Conservation (phyloP, 2,888 invertebrate species). For the Apantesis nais region DNA sequence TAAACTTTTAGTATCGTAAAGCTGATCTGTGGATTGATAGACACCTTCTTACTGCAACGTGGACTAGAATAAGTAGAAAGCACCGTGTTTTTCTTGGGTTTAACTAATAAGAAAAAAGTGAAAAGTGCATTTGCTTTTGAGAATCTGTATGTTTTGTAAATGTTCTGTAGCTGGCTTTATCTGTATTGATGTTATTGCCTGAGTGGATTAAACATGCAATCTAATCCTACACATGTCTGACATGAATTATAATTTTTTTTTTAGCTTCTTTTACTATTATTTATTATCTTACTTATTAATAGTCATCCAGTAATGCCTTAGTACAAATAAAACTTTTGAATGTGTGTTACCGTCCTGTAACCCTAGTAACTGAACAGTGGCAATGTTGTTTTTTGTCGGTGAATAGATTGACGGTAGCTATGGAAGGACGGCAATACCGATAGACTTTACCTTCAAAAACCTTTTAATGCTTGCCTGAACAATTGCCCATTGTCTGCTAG, state of each 20-base stretch:
- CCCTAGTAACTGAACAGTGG: too few relatives aligned
- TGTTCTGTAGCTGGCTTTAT: not conserved
- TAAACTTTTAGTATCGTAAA: not conserved
- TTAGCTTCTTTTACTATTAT: not conserved
- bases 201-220: conserved; percentile 6
- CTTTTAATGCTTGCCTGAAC: not conserved
- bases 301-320: not conserved
- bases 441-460: not conserved
- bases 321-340: too few relatives aligned
- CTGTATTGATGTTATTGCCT: conserved; percentile 5
- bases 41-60: too few relatives aligned
- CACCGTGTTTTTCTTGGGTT: too few relatives aligned
- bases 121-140: too few relatives aligned
- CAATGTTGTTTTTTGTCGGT: too few relatives aligned
- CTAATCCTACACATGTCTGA: conserved; percentile 1
- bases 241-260: not conserved
- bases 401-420: not conserved
- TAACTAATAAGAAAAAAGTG: too few relatives aligned
- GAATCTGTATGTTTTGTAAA: not conserved
- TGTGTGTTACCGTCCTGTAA: too few relatives aligned
- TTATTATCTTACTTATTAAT: not conserved
- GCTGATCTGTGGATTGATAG: not conserved
- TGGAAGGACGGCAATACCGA: not conserved
- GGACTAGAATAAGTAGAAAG: too few relatives aligned
- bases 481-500: not conserved